Evolutionary conservation across 2,888 invertebrate genomes (phyloP), one percentile per base, ranked within the genome.

Genomic region (Pachydiplax longipennis): DNA sequence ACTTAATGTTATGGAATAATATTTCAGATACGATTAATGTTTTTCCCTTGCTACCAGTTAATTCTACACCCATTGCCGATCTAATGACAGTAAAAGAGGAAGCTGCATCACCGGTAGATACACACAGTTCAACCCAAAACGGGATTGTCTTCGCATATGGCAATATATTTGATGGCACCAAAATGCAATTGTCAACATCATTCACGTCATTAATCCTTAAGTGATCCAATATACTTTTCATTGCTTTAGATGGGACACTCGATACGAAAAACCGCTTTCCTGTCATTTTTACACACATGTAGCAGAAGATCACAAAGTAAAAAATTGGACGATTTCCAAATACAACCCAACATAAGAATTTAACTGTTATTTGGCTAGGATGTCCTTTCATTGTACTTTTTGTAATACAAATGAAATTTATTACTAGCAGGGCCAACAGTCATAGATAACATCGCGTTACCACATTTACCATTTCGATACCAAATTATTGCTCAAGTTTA

Each of bases 251-350:
- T n/a, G 87, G 65, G 13, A 87, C 61, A 87, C 87, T 61, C 22
- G 22, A n/a, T 58, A 87, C 15, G 40, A 61, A 37, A n/a, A 61
- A 87, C 15, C 87, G 61, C 37, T 35, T 87, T 22, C 53, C 87
- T 37, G 61, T 37, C 87, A 87, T 87, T 37, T n/a, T 87, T 12
- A 87, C 35, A 61, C 87, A 61, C 61, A 87, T 65, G 15, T 87
- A 87, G 18, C 87, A 87, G 61, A 87, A 87, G 18, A 87, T 37
- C 15, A 87, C 87, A 87, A 87, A 87, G 37, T 87, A 87, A 37
- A 87, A 87, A 61, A 61, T 87, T 12, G 87, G 87, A n/a, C 87
- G 87, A 61, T 61, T 61, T 37, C 10, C 12, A 6, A 87, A 87
- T 15, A 48, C 37, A 37, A 87, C 61, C 37, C 87, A 87, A 25